Evolutionary conservation across 1,140 invertebrate genomes (phyloP), one percentile per base, ranked within the genome.

Genomic region (Chrysomallon squamiferum): DNA sequence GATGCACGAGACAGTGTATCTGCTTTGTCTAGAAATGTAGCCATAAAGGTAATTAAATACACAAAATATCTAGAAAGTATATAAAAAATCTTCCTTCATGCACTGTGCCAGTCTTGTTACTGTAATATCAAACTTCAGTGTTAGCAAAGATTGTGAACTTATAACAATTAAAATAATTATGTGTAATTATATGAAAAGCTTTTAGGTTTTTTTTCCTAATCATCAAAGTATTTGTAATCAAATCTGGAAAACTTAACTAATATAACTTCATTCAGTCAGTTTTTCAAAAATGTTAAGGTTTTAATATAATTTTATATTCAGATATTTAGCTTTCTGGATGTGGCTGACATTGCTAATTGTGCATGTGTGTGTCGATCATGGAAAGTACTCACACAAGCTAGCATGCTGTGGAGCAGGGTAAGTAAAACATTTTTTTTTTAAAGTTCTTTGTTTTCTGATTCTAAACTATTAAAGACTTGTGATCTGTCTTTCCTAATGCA

Each of bases 291-390:
- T n/a, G n/a, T n/a, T n/a, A n/a, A n/a, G n/a, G n/a, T n/a, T n/a
- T n/a, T n/a, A n/a, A n/a, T n/a, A n/a, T n/a, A n/a, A n/a, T n/a
- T n/a, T n/a, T n/a, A n/a, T 35, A 71, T 71, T 22, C 65, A 86
- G 83, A 84, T 86, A 15, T 85, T 86, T 62, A 78, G 76, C 52
- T 80, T 81, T 67, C 63, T 86, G 20, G 79, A 83, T 66, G 72
- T 85, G n/a, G 74, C 72, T 38, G 85, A 86, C 64, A 60, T 85
- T 15, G 79, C 83, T 11, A 69, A 81, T 43, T 85, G 83, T 76
- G 78, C 85, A 2, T 77, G 78, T 63, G 85, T 86, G 0, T 86
- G 85, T 71, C 74, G 84, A 25, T 83, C 84, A 9, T 86, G 85
- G 85, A 86, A 86, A 60, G 79, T 86, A 32, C 76, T 85, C 20